Evolutionary conservation across 2,888 invertebrate species (phyloP), one percentile per base, ranked within the genome.

Genomic region (Torymus texanus): DNA sequence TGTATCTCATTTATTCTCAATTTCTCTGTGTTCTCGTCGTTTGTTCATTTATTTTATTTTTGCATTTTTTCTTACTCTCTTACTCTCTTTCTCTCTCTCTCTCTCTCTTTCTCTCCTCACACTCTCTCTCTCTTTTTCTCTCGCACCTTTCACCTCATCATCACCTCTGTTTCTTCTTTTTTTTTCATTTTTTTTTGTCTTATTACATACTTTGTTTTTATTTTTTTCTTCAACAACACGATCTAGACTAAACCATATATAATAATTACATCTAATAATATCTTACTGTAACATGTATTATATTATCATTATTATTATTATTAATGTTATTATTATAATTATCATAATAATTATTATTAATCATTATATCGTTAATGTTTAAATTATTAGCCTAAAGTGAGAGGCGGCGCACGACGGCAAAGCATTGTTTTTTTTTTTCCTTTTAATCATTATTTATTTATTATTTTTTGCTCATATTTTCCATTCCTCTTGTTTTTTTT

Each of bases 231-330:
- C 88, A 90, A 90, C 89, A 90, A 89, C 89, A 90, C 90, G 89
- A 89, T 89, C 90, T 90, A 90, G 86, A 88, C 90, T 90, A 90
- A 88, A 89, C 88, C 89, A 90, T 90, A 87, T 88, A 90, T 90
- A 90, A 90, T 90, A 89, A 90, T 90, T 89, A 90, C 90, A 89
- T 90, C 90, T 90, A 90, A 89, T 90, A 90, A 89, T 90, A 90
- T 89, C 90, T 90, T 90, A 90, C 87, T 87, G 85, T 90, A 90
- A 90, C 90, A 90, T 89, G 88, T 89, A 90, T 88, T 87, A 88
- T 88, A 90, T 89, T 88, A 88, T 89, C 84, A 85, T 88, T 85
- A 87, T 86, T 82, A 84, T 85, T 83, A 85, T 83, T 84, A 84
- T 85, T 78, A 85, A 83, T 85, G 86, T 88, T 87, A 86, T 82